A percentile compares a stretch with the other conserved stretches of the same genome.
Evolutionary conservation across 1,140 invertebrate species (phyloP).

Genomic region (Magallana angulata): DNA sequence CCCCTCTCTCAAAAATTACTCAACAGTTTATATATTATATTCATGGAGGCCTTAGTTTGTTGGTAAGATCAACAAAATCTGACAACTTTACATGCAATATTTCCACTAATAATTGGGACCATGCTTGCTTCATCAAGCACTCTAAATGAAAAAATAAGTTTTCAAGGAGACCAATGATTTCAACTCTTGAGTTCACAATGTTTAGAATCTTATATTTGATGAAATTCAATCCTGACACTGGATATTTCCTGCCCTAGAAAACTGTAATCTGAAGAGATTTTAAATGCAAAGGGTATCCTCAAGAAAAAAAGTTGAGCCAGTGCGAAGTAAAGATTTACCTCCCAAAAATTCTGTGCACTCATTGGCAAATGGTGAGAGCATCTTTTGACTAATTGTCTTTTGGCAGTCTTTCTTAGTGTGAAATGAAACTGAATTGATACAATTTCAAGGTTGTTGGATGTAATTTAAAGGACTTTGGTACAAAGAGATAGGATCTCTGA

Average conservation of each 20-base stretch:
- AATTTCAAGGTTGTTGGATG: background rate
- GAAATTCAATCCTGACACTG: conserved; percentile 5
- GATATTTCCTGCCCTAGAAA: conserved; percentile 4
- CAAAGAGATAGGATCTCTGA: background rate
- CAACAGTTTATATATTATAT: no score
- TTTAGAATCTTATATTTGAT: background rate
- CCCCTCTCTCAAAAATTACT: no score
- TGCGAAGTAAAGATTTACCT: background rate
- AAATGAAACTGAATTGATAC: conserved; percentile 17
- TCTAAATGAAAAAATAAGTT: no score
- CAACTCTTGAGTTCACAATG: background rate
- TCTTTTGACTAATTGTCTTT: background rate
- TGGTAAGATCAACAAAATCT: no score
- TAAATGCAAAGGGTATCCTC: background rate
- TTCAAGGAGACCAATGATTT: background rate
- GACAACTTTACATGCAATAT: no score
- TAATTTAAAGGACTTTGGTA: no score
- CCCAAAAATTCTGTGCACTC: background rate
- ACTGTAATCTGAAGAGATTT: background rate
- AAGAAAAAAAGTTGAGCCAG: background rate
- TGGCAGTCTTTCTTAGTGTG: background rate
- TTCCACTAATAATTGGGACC: no score
- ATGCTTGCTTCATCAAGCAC: no score
- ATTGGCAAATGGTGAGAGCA: background rate
- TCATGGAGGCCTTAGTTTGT: no score